Evolutionary conservation across 2,113 vertebrate species (phyloP).

Genomic region (Engystomops pustulosus): DNA sequence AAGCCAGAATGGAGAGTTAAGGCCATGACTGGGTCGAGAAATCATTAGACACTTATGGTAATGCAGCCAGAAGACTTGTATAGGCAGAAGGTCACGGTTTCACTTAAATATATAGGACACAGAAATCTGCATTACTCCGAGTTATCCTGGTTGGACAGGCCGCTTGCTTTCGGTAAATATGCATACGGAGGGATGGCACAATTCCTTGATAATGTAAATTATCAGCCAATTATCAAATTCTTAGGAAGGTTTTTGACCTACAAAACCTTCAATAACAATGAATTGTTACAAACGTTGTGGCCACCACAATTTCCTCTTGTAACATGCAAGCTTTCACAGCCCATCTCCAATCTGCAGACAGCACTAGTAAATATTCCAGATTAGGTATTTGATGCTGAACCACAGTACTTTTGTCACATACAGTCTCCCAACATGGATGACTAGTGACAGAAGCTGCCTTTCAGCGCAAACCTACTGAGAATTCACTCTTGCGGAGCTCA

Average conservation of each 20-base stretch:
- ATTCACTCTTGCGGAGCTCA: constrained; percentile 31
- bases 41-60: too few species aligned
- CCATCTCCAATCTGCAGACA: not conserved
- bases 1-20: too few species aligned
- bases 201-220: too few species aligned
- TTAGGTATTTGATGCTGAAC: constrained; percentile 1
- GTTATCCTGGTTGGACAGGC: too few species aligned
- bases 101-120: too few species aligned
- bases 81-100: too few species aligned
- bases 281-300: not conserved
- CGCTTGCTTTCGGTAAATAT: too few species aligned
- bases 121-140: too few species aligned
- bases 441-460: constrained; percentile 34
- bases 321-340: not conserved
- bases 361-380: constrained; percentile 29
- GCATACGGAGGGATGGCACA: too few species aligned
- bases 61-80: too few species aligned
- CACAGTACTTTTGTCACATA: constrained; percentile 18
- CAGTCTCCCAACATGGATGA: constrained; percentile 10
- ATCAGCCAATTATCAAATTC: not conserved
- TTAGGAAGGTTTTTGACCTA: not conserved
- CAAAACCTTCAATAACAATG: not conserved
- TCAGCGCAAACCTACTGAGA: constrained; percentile 35
- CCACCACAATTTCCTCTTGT: not conserved
- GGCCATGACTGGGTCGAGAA: too few species aligned